These are phyloP conservation scores for Crambe crambe DNA, from an alignment of 37 sponge, comb jelly and placozoan species.

Conservation along the genomic window DNA sequence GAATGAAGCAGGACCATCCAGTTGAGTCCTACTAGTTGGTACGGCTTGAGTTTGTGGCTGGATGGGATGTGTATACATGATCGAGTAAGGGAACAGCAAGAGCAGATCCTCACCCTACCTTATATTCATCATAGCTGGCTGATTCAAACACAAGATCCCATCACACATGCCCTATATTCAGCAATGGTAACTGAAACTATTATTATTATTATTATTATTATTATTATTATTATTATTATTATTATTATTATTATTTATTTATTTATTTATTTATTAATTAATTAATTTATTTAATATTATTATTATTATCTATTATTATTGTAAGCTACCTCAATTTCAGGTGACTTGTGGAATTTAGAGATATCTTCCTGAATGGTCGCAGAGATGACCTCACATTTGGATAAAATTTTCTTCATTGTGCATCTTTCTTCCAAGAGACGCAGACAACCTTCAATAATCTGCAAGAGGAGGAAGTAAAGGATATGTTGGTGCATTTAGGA, in stretches of 20 bases:
- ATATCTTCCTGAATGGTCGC: slow-evolving; percentile 11
- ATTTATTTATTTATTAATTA: too few relatives aligned
- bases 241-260: too few relatives aligned
- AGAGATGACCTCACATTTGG: slow-evolving; percentile 30
- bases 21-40: slow-evolving; percentile 53
- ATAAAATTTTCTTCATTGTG: slow-evolving; percentile 10
- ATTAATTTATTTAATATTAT: too few relatives aligned
- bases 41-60: slow-evolving; percentile 37
- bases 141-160: background rate
- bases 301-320: too few relatives aligned
- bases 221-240: too few relatives aligned
- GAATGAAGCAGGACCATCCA: slow-evolving; percentile 55
- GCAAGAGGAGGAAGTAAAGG: background rate
- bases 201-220: too few relatives aligned
- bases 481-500: background rate
- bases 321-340: background rate
- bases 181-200: too few relatives aligned
- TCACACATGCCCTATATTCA: slow-evolving; percentile 7
- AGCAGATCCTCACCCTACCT: background rate
- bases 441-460: slow-evolving; percentile 20
- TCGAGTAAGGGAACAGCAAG: background rate
- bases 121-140: slow-evolving; percentile 13
- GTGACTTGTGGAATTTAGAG: background rate
- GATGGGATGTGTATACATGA: too few relatives aligned
- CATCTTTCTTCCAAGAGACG: slow-evolving; percentile 17